A percentile compares a stretch with the other conserved stretches of the same genome.
These are phyloP conservation scores for Tupaia tana DNA, from an alignment of 2,113 vertebrate species.

Conservation along the genomic window DNA sequence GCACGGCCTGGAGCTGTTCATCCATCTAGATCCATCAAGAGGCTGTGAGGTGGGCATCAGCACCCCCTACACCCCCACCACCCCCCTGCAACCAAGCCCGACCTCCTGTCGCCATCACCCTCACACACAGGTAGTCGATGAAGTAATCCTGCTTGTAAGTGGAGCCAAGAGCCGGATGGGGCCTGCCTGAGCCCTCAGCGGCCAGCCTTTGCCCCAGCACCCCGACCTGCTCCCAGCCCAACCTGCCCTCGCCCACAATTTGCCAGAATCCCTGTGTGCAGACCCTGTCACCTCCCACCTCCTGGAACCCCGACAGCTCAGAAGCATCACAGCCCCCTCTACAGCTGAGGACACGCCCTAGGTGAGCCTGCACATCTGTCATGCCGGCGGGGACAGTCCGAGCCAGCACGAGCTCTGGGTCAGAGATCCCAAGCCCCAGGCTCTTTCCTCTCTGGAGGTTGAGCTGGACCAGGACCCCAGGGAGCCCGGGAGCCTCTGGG, in stretches of 20 bases:
- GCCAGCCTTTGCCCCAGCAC: too few species aligned
- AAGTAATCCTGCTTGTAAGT: not conserved
- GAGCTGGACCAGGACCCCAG: not conserved
- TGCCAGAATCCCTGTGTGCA: not conserved
- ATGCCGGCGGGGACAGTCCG: not conserved
- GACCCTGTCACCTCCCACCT: not conserved
- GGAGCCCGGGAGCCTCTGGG: not conserved
- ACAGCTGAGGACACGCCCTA: not conserved
- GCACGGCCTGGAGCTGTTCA: fast-evolving
- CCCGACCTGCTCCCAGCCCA: not conserved
- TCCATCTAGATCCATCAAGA: not conserved
- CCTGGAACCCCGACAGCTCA: fast-evolving
- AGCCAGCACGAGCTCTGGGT: not conserved
- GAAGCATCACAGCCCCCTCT: not conserved
- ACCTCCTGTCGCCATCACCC: not conserved
- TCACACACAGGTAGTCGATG: fast-evolving
- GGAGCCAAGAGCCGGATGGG: not conserved
- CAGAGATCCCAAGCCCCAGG: not conserved
- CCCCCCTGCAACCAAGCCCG: not conserved
- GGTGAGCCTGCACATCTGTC: not conserved
- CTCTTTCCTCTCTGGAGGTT: not conserved
- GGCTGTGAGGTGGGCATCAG: fast-evolving
- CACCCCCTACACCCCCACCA: not conserved
- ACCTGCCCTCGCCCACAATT: too few species aligned
- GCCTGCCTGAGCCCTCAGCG: not conserved